Evolutionary conservation across 2,113 vertebrate genomes (phyloP).

Genomic region (Equus przewalskii): DNA sequence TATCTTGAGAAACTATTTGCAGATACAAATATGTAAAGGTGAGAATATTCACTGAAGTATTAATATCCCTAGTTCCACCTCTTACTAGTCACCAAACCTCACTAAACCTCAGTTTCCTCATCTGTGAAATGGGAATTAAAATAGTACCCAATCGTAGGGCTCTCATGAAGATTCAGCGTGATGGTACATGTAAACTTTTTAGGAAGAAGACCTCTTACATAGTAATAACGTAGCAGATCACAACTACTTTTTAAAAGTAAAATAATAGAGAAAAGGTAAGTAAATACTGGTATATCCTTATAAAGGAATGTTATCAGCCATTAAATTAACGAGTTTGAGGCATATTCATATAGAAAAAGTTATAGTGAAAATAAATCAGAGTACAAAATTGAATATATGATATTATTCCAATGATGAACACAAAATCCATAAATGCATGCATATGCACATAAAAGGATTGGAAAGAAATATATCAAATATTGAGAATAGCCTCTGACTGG

Average conservation of each 20-base stretch:
- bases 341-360: background rate
- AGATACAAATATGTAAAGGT: background rate
- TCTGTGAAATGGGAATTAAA: constrained; percentile 1
- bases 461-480: background rate
- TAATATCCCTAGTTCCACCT: background rate
- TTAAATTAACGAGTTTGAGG: background rate
- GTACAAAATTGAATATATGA: background rate
- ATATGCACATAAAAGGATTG: background rate
- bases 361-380: background rate
- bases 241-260: background rate
- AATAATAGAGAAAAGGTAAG: background rate
- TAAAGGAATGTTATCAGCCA: background rate
- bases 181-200: accelerated
- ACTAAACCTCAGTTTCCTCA: background rate
- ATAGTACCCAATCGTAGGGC: background rate
- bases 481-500: background rate
- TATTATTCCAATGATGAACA: background rate
- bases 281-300: background rate
- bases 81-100: background rate
- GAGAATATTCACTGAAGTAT: background rate
- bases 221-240: background rate
- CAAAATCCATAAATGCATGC: background rate
- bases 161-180: background rate
- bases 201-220: background rate
- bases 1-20: background rate